Evolutionary conservation across 2,113 vertebrate genomes (phyloP).

Genomic region (Channa maculata): DNA sequence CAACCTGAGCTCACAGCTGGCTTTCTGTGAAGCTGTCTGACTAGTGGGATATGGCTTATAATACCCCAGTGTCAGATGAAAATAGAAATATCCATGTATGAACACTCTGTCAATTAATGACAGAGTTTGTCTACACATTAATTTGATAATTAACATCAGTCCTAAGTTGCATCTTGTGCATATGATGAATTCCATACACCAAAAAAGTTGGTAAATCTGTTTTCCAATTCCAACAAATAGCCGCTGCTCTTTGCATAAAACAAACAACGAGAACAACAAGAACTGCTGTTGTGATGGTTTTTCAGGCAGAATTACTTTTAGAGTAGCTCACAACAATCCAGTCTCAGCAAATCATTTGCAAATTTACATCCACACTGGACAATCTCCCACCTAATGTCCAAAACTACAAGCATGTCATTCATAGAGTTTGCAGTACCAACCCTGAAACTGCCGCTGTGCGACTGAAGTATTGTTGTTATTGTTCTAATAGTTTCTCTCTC

Average conservation of each 20-base stretch:
- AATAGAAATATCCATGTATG: conserved; percentile 7
- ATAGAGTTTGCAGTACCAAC: background rate
- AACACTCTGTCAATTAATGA: background rate
- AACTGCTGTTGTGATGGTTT: background rate
- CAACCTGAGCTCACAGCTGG: conserved; percentile 45
- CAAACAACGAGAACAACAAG: no score
- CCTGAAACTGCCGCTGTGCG: background rate
- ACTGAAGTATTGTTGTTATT: background rate
- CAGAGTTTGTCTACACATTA: background rate
- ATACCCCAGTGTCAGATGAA: conserved; percentile 15
- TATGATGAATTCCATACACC: background rate
- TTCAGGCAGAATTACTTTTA: background rate
- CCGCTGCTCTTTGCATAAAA: background rate
- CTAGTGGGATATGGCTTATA: conserved; percentile 11
- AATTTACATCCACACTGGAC: background rate
- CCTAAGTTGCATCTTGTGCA: background rate
- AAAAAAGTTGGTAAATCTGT: no score
- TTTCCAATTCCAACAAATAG: background rate
- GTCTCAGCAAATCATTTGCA: background rate
- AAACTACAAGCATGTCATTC: background rate
- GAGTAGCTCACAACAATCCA: background rate
- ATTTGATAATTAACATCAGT: background rate
- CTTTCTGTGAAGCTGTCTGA: conserved; percentile 32
- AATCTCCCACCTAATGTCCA: background rate
- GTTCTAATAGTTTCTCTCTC: no score